Percentiles rank a stretch among this genome's conserved stretches.
Conservation (phyloP, 2,888 invertebrate genomes). For the Cabera pusaria region DNA sequence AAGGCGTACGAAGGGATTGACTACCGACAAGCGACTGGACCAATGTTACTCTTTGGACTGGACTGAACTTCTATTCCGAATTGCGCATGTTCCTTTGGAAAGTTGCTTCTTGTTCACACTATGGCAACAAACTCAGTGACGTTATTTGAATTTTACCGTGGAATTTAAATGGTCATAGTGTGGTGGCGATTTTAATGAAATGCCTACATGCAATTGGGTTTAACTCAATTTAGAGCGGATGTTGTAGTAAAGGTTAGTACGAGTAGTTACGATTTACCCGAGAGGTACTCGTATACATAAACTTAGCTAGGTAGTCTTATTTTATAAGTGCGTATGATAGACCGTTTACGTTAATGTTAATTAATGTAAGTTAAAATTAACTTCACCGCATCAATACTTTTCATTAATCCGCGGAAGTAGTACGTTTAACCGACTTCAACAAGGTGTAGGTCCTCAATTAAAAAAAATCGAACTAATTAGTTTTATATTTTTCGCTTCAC, state of each 20-base stretch:
- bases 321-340: too few species aligned
- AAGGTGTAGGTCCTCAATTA: too few species aligned
- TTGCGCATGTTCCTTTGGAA: slow-evolving; percentile 45
- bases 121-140: not conserved
- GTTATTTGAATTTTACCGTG: not conserved
- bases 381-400: too few species aligned
- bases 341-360: slow-evolving; percentile 9
- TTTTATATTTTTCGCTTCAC: not conserved
- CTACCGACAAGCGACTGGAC: slow-evolving; percentile 59
- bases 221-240: slow-evolving; percentile 15
- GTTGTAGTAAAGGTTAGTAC: slow-evolving; percentile 10
- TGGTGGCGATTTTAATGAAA: slow-evolving; percentile 12
- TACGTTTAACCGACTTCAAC: too few species aligned
- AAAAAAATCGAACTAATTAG: not conserved
- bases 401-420: too few species aligned
- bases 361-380: slow-evolving; percentile 2
- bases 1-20: slow-evolving; percentile 49
- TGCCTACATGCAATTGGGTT: slow-evolving; percentile 15
- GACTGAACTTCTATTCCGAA: too few species aligned
- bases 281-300: too few species aligned
- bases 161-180: not conserved
- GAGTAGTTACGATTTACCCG: slow-evolving; percentile 12
- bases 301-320: too few species aligned
- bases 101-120: slow-evolving; percentile 13
- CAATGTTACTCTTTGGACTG: too few species aligned